Percentiles rank a stretch among this genome's conserved stretches.
phyloP scores from a whole-genome alignment of 2,888 invertebrate genomes.

The Andrena dorsata region DNA sequence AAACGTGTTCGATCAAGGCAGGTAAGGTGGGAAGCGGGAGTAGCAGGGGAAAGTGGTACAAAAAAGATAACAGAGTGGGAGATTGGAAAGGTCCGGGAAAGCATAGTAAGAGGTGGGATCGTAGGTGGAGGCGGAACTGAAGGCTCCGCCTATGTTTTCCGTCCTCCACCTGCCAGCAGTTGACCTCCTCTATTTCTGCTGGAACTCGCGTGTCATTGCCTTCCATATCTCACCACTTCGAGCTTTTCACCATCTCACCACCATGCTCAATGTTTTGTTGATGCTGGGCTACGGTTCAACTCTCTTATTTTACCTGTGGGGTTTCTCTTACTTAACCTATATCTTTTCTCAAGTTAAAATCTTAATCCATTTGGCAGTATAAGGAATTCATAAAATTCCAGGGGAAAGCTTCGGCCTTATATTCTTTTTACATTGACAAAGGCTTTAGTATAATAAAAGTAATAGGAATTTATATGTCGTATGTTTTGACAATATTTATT shows the following conservation, averaged over 20 bases:
- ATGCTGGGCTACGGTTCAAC: background rate
- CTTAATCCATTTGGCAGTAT: no score
- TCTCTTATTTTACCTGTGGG: background rate
- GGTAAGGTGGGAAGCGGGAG: slow-evolving; percentile 21
- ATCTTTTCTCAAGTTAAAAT: no score
- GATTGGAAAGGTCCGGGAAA: slow-evolving; percentile 65
- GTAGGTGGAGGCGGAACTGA: slow-evolving; percentile 76
- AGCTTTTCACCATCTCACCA: slow-evolving; percentile 10
- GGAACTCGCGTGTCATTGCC: slow-evolving; percentile 51
- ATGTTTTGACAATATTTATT: no score
- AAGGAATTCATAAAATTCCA: no score
- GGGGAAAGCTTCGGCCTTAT: no score
- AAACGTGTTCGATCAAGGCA: slow-evolving; percentile 23
- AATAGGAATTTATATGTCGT: no score
- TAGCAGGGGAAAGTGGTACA: slow-evolving; percentile 3
- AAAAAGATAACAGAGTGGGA: background rate
- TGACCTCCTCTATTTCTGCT: slow-evolving; percentile 61
- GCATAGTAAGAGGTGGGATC: slow-evolving; percentile 75
- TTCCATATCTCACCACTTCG: slow-evolving; percentile 42
- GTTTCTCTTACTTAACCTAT: no score
- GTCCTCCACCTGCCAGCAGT: slow-evolving; percentile 50
- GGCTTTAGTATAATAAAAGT: no score
- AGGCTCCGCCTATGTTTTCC: slow-evolving; percentile 79
- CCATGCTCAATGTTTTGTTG: background rate
- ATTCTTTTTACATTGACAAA: no score